Percentiles rank a stretch among this genome's conserved stretches.
These are phyloP conservation scores for Iselma pallidipennis DNA, from an alignment of 2,888 invertebrate species.

Conservation along the genomic window DNA sequence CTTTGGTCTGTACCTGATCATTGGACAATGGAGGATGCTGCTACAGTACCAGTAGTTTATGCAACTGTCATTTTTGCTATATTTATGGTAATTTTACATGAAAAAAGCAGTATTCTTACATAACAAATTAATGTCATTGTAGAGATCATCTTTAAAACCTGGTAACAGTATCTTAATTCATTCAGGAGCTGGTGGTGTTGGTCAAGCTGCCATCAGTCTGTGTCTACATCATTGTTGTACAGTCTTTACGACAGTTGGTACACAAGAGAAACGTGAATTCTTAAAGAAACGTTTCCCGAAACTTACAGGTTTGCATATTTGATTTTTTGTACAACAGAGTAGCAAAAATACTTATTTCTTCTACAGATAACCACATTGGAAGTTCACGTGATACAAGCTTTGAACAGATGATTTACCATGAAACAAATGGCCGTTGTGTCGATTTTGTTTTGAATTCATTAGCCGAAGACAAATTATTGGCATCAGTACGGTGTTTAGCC, in stretches of 20 bases:
- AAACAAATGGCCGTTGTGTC: too few species aligned
- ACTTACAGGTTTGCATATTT: slow-evolving; percentile 21
- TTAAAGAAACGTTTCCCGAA: slow-evolving; percentile 60
- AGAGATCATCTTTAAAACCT: not conserved
- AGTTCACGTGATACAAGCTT: too few species aligned
- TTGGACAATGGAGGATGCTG: too few species aligned
- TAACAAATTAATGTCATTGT: too few species aligned
- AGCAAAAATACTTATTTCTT: slow-evolving; percentile 9
- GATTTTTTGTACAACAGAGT: not conserved
- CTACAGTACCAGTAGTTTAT: slow-evolving; percentile 65
- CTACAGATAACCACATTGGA: slow-evolving; percentile 31
- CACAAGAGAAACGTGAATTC: slow-evolving; percentile 59
- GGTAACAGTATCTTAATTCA: slow-evolving; percentile 38
- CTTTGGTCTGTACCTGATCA: too few species aligned
- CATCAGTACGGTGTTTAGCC: too few species aligned
- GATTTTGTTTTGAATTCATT: too few species aligned
- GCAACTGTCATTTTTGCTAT: slow-evolving; percentile 53
- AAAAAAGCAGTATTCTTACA: too few species aligned
- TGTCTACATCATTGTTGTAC: too few species aligned
- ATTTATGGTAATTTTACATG: slow-evolving; percentile 32
- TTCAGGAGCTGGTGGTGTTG: slow-evolving; percentile 62
- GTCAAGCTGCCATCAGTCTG: slow-evolving; percentile 70
- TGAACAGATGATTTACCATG: too few species aligned
- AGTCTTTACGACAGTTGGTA: slow-evolving; percentile 64
- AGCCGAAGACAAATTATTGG: too few species aligned